Percentiles rank a stretch among this genome's conserved stretches.
phyloP scores from a whole-genome alignment of 2,888 invertebrate species.

The Thysanoteuthis rhombus region DNA sequence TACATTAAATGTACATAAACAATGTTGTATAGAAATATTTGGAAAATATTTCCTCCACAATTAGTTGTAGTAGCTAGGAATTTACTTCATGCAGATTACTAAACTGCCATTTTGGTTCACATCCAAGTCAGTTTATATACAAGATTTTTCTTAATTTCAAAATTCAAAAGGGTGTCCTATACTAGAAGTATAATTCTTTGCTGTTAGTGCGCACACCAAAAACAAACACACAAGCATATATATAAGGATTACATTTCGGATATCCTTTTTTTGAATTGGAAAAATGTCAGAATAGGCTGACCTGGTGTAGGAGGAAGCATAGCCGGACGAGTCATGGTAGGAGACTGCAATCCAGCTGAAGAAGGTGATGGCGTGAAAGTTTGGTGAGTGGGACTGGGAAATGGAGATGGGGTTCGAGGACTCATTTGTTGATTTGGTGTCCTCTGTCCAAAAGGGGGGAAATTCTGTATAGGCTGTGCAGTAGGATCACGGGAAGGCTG shows the following conservation, averaged over 20 bases:
- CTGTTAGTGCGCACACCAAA: too few species aligned
- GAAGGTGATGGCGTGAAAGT: slow-evolving; percentile 28
- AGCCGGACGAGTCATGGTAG: slow-evolving; percentile 25
- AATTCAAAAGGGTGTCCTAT: too few species aligned
- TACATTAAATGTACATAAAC: too few species aligned
- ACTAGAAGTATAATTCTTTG: too few species aligned
- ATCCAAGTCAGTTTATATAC: too few species aligned
- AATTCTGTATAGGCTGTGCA: slow-evolving; percentile 35
- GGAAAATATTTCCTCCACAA: too few species aligned
- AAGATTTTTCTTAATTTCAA: too few species aligned
- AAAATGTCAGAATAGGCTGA: neutral
- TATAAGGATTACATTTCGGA: neutral
- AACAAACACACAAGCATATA: too few species aligned
- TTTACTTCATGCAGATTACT: too few species aligned
- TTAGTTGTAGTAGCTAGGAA: too few species aligned
- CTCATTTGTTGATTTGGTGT: slow-evolving; percentile 45
- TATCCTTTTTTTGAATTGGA: neutral
- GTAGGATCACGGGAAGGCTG: slow-evolving; percentile 22
- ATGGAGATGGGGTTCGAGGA: slow-evolving; percentile 43
- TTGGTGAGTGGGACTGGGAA: slow-evolving; percentile 30
- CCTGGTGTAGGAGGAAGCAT: slow-evolving; percentile 30
- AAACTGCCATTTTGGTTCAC: too few species aligned
- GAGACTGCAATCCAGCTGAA: slow-evolving; percentile 32
- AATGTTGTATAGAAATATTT: too few species aligned
- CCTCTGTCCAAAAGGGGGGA: slow-evolving; percentile 45